Evolutionary conservation across 2,888 invertebrate species (phyloP), one percentile per base, ranked within the genome.

Genomic region (Cerastis leucographa): DNA sequence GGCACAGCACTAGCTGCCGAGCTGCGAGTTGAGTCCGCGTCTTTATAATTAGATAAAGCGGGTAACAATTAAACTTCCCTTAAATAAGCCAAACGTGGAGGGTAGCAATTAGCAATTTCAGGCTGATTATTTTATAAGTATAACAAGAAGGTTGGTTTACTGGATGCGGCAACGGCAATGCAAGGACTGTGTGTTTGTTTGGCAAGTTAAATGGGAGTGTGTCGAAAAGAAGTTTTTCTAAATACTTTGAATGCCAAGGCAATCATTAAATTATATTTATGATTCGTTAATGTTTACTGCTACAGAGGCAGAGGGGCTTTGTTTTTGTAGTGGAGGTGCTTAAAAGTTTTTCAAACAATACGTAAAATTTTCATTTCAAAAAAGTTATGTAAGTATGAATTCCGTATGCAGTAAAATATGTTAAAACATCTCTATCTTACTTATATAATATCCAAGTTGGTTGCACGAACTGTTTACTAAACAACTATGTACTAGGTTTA

Each of bases 11-110:
- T 88, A 89, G 83, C 88, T 87, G 85, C 65, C 89, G 85, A 85
- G 82, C 80, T 89, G 80, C 85, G 91, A 93, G 92, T 91, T 92
- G 91, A 94, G 93, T 92, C 89, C 88, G 90, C 92, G 94, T 94
- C 95, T 95, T 95, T 92, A 94, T 96, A 96, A 96, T 96, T 96
- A 94, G 95, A 96, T 96, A 94, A 94, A 94, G 94, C 91, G 94
- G 91, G 93, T 93, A 92, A 93, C 95, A 95, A 96, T 96, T 95
- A 96, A 96, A 96, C 95, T 95, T 95, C 92, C 94, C 94, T 95
- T 96, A 95, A 96, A 96, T 95, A 95, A 96, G 94, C 94, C 95
- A 95, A 95, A 94, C 93, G 92, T 90, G 88, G 91, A 88, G 92
- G 92, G 92, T 89, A 92, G 93, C 95, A 96, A 96, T 96, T 96